Conservation (phyloP, 2,113 vertebrate genomes). For the Scalopus aquaticus region DNA sequence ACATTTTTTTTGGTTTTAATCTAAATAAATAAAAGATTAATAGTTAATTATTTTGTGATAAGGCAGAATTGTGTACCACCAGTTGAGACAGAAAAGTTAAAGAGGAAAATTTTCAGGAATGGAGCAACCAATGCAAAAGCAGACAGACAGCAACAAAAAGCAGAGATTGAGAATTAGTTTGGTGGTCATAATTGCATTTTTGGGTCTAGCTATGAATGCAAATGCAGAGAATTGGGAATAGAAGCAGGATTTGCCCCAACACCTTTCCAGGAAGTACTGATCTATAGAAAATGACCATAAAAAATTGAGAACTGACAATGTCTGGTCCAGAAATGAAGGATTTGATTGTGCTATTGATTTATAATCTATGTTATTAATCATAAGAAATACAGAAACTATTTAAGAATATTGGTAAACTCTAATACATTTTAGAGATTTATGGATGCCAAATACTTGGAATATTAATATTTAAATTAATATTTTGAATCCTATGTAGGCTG, state of each 20-base stretch:
- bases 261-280: background rate
- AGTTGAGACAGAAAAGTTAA: background rate
- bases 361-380: background rate
- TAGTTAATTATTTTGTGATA: background rate
- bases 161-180: background rate
- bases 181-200: background rate
- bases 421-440: background rate
- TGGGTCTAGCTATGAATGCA: background rate
- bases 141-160: background rate
- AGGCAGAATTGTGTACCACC: background rate
- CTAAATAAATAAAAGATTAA: background rate
- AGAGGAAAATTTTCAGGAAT: background rate
- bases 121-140: background rate
- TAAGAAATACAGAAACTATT: background rate
- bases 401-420: background rate
- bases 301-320: background rate
- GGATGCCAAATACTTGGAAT: background rate
- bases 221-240: background rate
- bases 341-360: background rate
- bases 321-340: background rate
- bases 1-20: background rate
- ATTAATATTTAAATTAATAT: background rate
- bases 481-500: background rate
- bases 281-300: background rate
- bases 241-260: fast-evolving